phyloP scores from a whole-genome alignment of 2,113 vertebrate species.

The Drymodes brunneopygia region DNA sequence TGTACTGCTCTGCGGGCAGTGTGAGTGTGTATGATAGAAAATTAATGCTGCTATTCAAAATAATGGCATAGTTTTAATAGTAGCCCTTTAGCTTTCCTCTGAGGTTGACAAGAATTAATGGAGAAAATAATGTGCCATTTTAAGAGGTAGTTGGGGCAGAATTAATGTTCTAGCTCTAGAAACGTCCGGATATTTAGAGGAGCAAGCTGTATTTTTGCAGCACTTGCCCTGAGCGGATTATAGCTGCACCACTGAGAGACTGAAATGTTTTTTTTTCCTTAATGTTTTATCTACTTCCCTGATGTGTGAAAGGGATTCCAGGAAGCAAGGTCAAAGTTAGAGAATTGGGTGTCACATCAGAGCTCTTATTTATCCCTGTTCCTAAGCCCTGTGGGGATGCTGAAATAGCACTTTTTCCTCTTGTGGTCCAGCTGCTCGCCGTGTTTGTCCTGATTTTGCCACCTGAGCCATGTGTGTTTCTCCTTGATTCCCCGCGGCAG shows the following conservation, averaged over 20 bases:
- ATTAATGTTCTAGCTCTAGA: background rate
- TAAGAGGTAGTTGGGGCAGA: background rate
- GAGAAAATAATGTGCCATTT: background rate
- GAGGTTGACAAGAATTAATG: background rate
- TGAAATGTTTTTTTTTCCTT: background rate
- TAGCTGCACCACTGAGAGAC: background rate
- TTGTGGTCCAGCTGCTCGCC: background rate
- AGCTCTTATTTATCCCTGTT: background rate
- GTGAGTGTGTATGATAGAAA: background rate
- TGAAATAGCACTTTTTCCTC: background rate
- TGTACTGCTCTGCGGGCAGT: background rate
- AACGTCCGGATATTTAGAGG: background rate
- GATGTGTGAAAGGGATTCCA: background rate
- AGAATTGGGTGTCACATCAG: background rate
- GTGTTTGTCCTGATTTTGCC: background rate
- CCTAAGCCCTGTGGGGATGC: background rate
- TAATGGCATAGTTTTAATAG: background rate
- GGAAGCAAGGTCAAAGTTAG: background rate
- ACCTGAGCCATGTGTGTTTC: slow-evolving; percentile 15
- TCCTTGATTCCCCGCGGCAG: slow-evolving; percentile 53
- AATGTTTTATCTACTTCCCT: background rate
- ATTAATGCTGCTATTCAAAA: background rate
- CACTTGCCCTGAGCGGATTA: background rate
- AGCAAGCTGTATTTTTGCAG: background rate
- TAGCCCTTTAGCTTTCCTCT: background rate